These are phyloP conservation scores for Tokudaia tokunoshimensis DNA, from an alignment of 2,797 vertebrate species.

Conservation along the genomic window DNA sequence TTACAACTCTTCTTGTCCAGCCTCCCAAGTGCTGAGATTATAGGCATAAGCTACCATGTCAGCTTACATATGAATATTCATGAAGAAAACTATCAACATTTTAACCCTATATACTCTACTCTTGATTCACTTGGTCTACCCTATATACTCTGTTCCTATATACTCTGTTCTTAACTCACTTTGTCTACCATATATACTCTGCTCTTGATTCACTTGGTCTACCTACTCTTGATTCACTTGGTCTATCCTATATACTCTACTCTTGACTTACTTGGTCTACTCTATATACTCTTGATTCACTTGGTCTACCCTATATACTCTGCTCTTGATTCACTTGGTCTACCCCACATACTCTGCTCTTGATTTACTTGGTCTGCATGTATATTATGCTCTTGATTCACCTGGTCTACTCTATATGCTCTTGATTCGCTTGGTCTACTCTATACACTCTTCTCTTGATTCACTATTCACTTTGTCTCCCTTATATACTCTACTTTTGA, in stretches of 20 bases:
- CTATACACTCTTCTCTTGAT: not conserved
- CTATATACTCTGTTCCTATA: too few relatives aligned
- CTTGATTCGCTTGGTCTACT: not conserved
- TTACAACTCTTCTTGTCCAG: not conserved
- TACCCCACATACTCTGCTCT: not conserved
- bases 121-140: not conserved
- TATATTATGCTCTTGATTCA: not conserved
- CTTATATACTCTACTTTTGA: not conserved
- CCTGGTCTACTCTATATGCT: not conserved
- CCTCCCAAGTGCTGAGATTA: not conserved
- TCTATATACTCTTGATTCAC: not conserved
- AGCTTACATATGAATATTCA: slow-evolving; percentile 10
- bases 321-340: not conserved
- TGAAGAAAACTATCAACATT: not conserved
- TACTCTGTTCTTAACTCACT: not conserved
- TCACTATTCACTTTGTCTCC: not conserved
- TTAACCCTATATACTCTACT: not conserved
- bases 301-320: too few relatives aligned
- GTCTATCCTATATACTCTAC: not conserved
- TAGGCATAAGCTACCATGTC: not conserved
- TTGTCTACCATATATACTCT: not conserved
- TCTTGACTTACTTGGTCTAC: too few relatives aligned
- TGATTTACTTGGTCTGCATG: not conserved
- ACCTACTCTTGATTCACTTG: not conserved
- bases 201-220: not conserved